These are phyloP conservation scores for Ophion ellenae DNA, from an alignment of 2,888 invertebrate genomes.

Conservation along the genomic window DNA sequence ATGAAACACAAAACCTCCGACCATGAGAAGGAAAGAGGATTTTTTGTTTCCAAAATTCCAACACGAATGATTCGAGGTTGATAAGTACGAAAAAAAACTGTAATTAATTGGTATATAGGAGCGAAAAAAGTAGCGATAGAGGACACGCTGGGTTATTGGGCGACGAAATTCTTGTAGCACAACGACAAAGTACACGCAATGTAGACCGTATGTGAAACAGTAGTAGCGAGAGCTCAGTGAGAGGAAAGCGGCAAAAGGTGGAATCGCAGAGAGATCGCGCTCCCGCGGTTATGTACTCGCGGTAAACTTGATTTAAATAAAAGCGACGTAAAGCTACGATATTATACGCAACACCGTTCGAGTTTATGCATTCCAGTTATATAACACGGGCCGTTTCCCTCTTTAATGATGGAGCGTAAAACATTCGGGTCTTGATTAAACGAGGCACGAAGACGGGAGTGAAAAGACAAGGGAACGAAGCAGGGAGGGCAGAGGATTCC, in stretches of 20 bases:
- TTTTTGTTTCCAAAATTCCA: no score
- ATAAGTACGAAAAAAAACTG: no score
- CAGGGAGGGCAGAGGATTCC: constrained; percentile 4
- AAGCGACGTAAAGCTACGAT: constrained; percentile 81
- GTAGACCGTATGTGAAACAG: not conserved
- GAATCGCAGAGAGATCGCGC: constrained; percentile 20
- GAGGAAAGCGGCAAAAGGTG: constrained; percentile 54
- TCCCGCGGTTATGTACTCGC: constrained; percentile 57
- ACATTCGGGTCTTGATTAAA: constrained; percentile 82
- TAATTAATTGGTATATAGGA: no score
- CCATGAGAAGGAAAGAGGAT: no score
- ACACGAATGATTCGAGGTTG: no score
- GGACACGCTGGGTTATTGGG: not conserved
- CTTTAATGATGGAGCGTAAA: constrained; percentile 82
- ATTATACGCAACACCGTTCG: constrained; percentile 76
- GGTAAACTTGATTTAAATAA: constrained; percentile 82
- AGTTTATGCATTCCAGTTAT: constrained; percentile 81
- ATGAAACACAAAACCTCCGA: not conserved
- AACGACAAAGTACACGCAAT: no score
- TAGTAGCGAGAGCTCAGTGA: not conserved
- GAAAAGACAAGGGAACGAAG: not conserved
- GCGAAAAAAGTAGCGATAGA: no score
- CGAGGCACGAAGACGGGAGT: constrained; percentile 69
- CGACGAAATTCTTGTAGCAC: not conserved
- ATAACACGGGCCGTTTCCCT: constrained; percentile 81